Percentiles rank a stretch among this genome's conserved stretches.
Evolutionary conservation across 2,888 invertebrate genomes (phyloP).

Genomic region (Synanthedon formicaeformis): DNA sequence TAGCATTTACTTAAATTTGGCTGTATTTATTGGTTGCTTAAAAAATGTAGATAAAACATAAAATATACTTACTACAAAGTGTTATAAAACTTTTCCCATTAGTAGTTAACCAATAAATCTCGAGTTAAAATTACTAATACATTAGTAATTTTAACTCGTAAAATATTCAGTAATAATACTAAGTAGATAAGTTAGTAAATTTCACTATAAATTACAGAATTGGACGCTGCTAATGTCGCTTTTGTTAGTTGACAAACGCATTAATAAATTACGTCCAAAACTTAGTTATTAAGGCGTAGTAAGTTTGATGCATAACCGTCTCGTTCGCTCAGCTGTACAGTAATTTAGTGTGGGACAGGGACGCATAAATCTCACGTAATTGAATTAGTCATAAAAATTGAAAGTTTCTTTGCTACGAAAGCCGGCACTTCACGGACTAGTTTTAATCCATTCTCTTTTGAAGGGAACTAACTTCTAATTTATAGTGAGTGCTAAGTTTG

Average conservation of each 20-base stretch:
- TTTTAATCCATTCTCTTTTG: conserved; percentile 66
- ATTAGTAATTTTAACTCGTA: conserved; percentile 4
- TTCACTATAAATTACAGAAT: conserved; percentile 16
- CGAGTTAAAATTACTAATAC: too few species aligned
- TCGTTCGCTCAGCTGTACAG: conserved; percentile 29
- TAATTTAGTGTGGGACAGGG: conserved; percentile 35
- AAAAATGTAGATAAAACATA: too few species aligned
- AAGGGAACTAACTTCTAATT: conserved; percentile 66
- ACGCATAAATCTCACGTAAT: conserved; percentile 57
- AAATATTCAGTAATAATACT: conserved; percentile 5
- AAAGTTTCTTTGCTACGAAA: conserved; percentile 55
- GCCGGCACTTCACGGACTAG: conserved; percentile 54
- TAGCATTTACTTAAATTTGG: too few species aligned
- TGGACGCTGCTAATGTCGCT: conserved; percentile 21
- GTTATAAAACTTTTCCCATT: not conserved
- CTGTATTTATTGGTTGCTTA: too few species aligned
- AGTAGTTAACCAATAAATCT: not conserved
- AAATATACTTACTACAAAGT: not conserved
- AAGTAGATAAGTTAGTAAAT: not conserved
- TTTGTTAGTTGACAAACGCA: conserved; percentile 29
- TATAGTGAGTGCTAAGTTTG: conserved; percentile 67
- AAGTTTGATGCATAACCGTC: conserved; percentile 18
- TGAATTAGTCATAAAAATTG: conserved; percentile 69
- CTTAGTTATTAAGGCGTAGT: conserved; percentile 35
- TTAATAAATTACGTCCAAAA: conserved; percentile 37